These are phyloP conservation scores for Epinephelus lanceolatus DNA, from an alignment of 2,113 vertebrate genomes.

Conservation along the genomic window DNA sequence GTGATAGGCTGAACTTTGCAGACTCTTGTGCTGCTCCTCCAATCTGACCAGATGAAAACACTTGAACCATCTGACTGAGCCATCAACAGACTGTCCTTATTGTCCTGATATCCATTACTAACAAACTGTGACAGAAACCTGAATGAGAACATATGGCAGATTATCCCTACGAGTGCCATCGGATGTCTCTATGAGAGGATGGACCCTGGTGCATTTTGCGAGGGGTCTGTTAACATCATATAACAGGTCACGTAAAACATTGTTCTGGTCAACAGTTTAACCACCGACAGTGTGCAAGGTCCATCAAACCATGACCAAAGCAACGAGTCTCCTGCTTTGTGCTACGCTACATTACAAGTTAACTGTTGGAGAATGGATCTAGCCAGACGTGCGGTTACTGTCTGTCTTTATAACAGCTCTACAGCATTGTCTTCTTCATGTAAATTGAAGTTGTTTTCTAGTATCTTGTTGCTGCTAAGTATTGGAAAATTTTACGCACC, in stretches of 20 bases:
- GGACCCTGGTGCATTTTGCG: neutral
- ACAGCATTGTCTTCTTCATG: neutral
- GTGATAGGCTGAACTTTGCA: neutral
- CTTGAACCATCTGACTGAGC: neutral
- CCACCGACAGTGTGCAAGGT: neutral
- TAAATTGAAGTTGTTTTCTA: neutral
- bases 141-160: neutral
- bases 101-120: neutral
- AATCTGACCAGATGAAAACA: conserved; percentile 12
- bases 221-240: neutral
- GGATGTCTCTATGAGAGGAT: neutral
- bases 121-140: neutral
- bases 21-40: neutral
- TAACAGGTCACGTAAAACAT: neutral
- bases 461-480: neutral
- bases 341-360: neutral
- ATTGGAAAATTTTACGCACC: neutral
- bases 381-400: too few species aligned
- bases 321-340: neutral
- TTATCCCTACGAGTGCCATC: neutral
- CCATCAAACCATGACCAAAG: neutral
- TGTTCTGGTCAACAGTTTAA: neutral
- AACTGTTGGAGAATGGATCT: neutral
- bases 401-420: neutral
- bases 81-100: neutral